Conservation (phyloP, 2,888 invertebrate species). For the Icerya purchasi region DNA sequence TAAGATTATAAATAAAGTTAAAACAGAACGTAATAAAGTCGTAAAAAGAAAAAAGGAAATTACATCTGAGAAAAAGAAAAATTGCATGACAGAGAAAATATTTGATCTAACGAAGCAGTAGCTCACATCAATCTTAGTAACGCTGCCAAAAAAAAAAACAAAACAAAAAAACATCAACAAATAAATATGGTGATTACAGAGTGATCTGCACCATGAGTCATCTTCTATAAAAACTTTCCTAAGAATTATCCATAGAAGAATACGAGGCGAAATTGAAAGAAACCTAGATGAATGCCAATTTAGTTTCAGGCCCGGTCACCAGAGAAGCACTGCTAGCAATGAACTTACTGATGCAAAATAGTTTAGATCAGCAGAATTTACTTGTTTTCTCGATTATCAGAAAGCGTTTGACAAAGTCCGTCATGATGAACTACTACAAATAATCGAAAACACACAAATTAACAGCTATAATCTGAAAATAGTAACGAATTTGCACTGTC, state of each 20-base stretch:
- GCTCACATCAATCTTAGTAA: neutral
- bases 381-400: too few relatives aligned
- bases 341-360: neutral
- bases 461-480: neutral
- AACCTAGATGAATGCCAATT: neutral
- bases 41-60: neutral
- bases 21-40: neutral
- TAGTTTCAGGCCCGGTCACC: neutral
- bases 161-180: too few relatives aligned
- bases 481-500: neutral
- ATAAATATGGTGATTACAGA: neutral
- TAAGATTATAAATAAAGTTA: neutral
- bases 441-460: neutral
- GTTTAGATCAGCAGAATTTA: neutral
- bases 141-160: neutral
- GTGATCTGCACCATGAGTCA: neutral
- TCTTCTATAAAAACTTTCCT: neutral
- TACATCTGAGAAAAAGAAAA: neutral
- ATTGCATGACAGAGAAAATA: neutral
- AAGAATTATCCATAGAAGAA: neutral
- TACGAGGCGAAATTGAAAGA: neutral
- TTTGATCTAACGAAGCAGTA: neutral
- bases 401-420: neutral
- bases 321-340: neutral
- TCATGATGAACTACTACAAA: neutral